These are phyloP conservation scores for Lytechinus variegatus DNA, from an alignment of 35 echinoderm and acorn worm genomes.

Conservation along the genomic window DNA sequence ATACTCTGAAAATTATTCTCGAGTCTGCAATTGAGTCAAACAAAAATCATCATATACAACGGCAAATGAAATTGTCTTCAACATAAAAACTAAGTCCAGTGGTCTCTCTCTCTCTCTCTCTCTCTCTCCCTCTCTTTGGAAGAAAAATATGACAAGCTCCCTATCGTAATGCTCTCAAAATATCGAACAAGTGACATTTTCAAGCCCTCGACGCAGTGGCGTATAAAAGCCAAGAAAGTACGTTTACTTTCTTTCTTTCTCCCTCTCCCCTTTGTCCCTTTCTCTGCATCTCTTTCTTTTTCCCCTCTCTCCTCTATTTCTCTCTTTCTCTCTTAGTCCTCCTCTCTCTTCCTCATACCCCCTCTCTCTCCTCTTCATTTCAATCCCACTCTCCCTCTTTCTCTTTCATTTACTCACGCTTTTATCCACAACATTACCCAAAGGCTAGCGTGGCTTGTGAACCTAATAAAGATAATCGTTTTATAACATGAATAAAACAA, in stretches of 20 bases:
- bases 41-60: not conserved
- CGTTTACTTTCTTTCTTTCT: not conserved
- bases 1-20: too few relatives aligned
- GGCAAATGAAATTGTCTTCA: not conserved
- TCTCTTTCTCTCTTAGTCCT: too few relatives aligned
- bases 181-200: not conserved
- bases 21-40: too few relatives aligned
- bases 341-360: too few relatives aligned
- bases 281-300: too few relatives aligned
- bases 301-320: not conserved
- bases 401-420: too few relatives aligned
- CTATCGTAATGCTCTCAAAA: not conserved
- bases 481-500: conserved; percentile 15
- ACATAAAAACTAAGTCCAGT: not conserved
- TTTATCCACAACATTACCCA: not conserved
- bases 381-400: too few relatives aligned
- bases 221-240: not conserved
- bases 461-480: not conserved
- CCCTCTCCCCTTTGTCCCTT: not conserved
- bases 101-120: not conserved
- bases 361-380: too few relatives aligned
- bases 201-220: not conserved
- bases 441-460: not conserved
- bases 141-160: not conserved
- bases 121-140: not conserved